Evolutionary conservation across 2,888 invertebrate genomes (phyloP).

Genomic region (Lasiommata megera): DNA sequence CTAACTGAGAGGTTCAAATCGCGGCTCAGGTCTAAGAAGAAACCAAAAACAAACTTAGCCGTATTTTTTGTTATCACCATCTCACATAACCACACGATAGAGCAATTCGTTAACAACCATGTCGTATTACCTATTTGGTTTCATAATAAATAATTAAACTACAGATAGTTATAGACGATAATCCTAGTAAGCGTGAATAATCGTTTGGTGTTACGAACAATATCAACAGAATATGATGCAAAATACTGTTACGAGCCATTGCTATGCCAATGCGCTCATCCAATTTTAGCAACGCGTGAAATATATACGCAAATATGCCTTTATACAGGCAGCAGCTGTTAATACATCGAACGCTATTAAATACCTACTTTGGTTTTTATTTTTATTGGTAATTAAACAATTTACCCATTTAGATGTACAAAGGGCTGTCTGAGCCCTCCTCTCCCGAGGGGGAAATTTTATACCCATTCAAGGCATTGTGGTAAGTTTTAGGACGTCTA

Average conservation of each 20-base stretch:
- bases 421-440: conserved; percentile 56
- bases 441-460: conserved; percentile 67
- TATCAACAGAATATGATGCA: background rate
- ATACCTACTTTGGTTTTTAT: conserved; percentile 59
- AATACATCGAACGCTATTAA: conserved; percentile 39
- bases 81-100: no score
- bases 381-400: conserved; percentile 81
- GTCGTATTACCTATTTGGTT: no score
- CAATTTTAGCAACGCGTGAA: conserved; percentile 30
- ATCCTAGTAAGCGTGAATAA: conserved; percentile 2
- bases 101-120: no score
- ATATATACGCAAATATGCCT: conserved; percentile 34
- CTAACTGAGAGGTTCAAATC: no score
- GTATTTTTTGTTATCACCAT: no score
- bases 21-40: no score
- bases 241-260: background rate
- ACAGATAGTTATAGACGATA: background rate
- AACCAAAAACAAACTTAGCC: no score
- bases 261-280: conserved; percentile 14
- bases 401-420: conserved; percentile 70
- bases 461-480: conserved; percentile 70
- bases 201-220: background rate
- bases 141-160: no score
- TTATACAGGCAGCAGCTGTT: conserved; percentile 36
- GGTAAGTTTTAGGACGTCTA: conserved; percentile 62